Evolutionary conservation across 2,797 vertebrate genomes (phyloP), one percentile per base, ranked within the genome.

Genomic region (Fistularia commersonii): DNA sequence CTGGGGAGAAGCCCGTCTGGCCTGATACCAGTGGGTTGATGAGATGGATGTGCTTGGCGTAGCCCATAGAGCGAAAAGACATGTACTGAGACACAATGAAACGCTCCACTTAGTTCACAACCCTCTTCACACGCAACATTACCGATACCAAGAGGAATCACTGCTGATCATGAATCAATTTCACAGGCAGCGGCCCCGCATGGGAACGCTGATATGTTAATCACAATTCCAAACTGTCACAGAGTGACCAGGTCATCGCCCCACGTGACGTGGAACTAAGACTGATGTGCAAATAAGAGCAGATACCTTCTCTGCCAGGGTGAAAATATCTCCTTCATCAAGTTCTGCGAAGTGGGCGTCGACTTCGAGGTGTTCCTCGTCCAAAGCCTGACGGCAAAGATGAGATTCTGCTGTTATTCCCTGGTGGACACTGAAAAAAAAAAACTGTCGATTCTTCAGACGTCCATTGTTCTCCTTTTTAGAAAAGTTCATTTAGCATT

Each of bases 11-110:
- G 11, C 97, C 97, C 0, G 96, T 99, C 74, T 99, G 86, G 32
- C 97, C 97, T 0, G 97, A 97, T 15, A 99, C 96, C 97, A 99
- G 99, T 0, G 97, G 97, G 81, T 99, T 99, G 96, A 99, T 99
- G 80, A 99, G 67, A 70, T 99, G 97, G 69, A 93, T 39, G 0
- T 97, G 93, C 49, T 99, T 99, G 49, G 92, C 75, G 0, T 95
- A 99, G 43, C 97, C 96, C 51, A 99, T 88, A 41, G 93, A 87
- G 2, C 96, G 95, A 33, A 99, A 87, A 62, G 95, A 98, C 97
- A 99, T 79, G 23, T 23, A 23, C 23, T 23, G 23, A 23, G 8
- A 71, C 23, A 23, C 23, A 23, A 23, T 23, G 23, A 2, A 39
- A 37, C 14, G 23, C 6, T 1, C 3, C 11, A 37, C 42, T 62